Percentiles rank a stretch among this genome's conserved stretches.
Evolutionary conservation across 1,140 invertebrate species (phyloP).

Genomic region (Lycorma delicatula): DNA sequence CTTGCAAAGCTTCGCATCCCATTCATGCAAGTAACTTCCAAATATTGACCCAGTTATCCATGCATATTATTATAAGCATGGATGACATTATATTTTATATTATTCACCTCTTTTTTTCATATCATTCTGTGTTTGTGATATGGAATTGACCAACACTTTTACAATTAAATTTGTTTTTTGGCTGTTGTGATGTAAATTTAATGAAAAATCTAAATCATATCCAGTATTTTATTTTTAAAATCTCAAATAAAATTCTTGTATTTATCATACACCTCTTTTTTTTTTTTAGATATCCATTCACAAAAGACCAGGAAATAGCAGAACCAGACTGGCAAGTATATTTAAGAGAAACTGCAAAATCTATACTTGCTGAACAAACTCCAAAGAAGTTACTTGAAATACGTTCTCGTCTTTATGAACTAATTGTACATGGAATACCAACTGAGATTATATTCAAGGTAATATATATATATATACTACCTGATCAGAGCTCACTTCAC

Average conservation of each 20-base stretch:
- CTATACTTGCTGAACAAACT: constrained; percentile 82
- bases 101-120: too few relatives aligned
- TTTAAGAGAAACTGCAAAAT: constrained; percentile 75
- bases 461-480: not conserved
- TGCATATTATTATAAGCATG: too few relatives aligned
- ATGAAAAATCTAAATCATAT: not conserved
- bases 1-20: too few relatives aligned
- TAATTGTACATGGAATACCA: constrained; percentile 90
- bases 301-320: constrained; percentile 67
- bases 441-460: constrained; percentile 82
- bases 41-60: too few relatives aligned
- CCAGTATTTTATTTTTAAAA: not conserved
- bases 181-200: too few relatives aligned
- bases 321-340: constrained; percentile 92
- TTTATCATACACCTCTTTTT: constrained; percentile 9
- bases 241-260: constrained; percentile 6
- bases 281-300: constrained; percentile 64
- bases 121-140: too few relatives aligned
- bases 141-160: too few relatives aligned
- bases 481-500: constrained; percentile 34
- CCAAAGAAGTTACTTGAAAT: constrained; percentile 77
- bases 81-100: too few relatives aligned
- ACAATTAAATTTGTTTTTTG: too few relatives aligned
- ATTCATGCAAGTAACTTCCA: too few relatives aligned
- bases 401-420: constrained; percentile 81